Conservation (phyloP, 2,888 invertebrate species). For the Sphaerophoria rueppellii region DNA sequence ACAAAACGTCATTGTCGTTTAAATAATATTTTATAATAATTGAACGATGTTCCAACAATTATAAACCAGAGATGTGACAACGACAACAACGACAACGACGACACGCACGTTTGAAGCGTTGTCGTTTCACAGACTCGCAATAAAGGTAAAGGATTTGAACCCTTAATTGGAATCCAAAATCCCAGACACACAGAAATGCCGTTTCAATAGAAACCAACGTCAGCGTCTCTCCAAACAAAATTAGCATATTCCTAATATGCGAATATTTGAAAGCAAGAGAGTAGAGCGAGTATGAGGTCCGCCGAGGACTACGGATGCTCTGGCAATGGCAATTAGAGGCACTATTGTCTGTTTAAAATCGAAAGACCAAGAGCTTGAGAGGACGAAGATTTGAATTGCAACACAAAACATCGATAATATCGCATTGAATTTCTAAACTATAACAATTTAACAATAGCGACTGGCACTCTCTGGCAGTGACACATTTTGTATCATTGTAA, state of each 20-base stretch:
- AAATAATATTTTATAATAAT: slow-evolving; percentile 71
- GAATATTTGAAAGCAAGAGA: not conserved
- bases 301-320: not conserved
- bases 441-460: slow-evolving; percentile 5
- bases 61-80: slow-evolving; percentile 44
- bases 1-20: slow-evolving; percentile 29
- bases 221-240: not conserved
- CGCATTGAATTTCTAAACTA: slow-evolving; percentile 24
- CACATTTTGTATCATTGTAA: slow-evolving; percentile 13
- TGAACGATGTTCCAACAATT: slow-evolving; percentile 65
- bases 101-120: not conserved
- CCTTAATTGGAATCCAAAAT: slow-evolving; percentile 3
- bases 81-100: not conserved
- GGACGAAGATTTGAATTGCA: not conserved
- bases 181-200: not conserved
- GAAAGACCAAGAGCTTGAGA: not conserved
- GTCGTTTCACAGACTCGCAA: not conserved
- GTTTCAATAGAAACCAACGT: not conserved
- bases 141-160: not conserved
- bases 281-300: not conserved
- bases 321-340: slow-evolving; percentile 15
- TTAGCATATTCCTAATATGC: not conserved
- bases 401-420: slow-evolving; percentile 1
- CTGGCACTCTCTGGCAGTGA: not conserved
- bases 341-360: slow-evolving; percentile 6